Evolutionary conservation across 1,140 invertebrate species (phyloP), one percentile per base, ranked within the genome.

Genomic region (Drosophila equinoxialis): DNA sequence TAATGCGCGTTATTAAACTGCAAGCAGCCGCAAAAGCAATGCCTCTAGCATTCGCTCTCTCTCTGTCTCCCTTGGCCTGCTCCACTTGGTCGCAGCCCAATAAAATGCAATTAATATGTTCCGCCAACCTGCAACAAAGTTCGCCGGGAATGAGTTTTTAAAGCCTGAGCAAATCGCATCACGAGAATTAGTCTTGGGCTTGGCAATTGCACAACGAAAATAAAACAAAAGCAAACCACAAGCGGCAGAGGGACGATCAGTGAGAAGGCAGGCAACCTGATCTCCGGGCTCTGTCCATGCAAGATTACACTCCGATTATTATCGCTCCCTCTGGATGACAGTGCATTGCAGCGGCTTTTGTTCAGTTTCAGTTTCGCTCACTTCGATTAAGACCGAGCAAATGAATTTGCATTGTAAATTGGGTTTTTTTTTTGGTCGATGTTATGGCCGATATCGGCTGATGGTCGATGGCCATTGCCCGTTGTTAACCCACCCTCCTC

Each of bases 81-180:
- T 74, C 70, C 33, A 51, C 45, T 55, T 66, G 61, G 63, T 62
- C 65, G 55, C 67, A 80, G 81, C 77, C 84, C 85, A 87, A 87
- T 87, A 87, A 87, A 87, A 87, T 89, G 84, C 84, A 87, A 87
- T 87, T 87, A 87, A 87, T 87, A 87, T 87, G 83, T 87, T 87
- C 80, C 84, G 80, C 79, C 83, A 89, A 74, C 67, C 62, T 89
- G 84, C 84, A 89, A 87, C 84, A 89, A 87, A 84, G 84, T 87
- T 78, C 77, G 74, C 41, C 68, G 45, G 64, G 42, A 59, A 67
- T 73, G 70, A 73, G 65, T 54, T 70, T 69, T 79, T 26, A 71
- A 84, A 74, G 83, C 83, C 74, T 60, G 70, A 80, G 57, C 79
- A 89, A 87, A 83, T 63, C 73, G 77, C 79, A 60, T 35, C 79